These are phyloP conservation scores for Eupithecia inturbata DNA, from an alignment of 2,888 invertebrate species.

Conservation along the genomic window DNA sequence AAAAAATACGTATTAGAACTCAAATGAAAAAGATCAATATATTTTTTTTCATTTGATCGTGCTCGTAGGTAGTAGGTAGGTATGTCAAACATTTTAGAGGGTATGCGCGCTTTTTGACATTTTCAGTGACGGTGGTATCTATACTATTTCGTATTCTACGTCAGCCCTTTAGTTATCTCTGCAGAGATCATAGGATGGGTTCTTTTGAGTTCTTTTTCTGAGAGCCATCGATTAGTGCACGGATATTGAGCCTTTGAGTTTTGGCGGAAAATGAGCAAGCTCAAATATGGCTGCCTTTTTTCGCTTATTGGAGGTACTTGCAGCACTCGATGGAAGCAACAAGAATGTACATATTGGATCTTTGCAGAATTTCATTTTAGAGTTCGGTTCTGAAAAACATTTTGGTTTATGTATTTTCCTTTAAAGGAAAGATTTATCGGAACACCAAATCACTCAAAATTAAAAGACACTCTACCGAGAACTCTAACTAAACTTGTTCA, in stretches of 20 bases:
- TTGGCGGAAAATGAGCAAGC: conserved; percentile 34
- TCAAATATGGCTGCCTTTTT: conserved; percentile 34
- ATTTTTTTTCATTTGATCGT: not conserved
- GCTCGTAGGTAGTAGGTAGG: no score
- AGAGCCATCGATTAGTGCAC: conserved; percentile 59
- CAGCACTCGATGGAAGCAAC: conserved; percentile 14
- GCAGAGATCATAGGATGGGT: conserved; percentile 71
- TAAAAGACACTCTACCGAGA: not conserved
- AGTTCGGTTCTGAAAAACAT: not conserved
- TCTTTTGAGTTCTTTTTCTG: conserved; percentile 65
- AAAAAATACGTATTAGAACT: not conserved
- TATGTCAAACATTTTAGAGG: no score
- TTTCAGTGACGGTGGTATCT: not conserved
- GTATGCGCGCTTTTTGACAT: not conserved
- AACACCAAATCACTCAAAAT: not conserved
- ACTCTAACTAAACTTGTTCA: not conserved
- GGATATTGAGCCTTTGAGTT: conserved; percentile 41
- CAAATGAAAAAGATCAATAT: not conserved
- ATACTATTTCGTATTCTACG: conserved; percentile 17
- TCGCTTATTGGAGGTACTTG: conserved; percentile 32
- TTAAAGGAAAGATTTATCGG: not conserved
- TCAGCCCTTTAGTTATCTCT: conserved; percentile 67
- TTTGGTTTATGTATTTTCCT: not conserved
- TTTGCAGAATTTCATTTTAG: not conserved
- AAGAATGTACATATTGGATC: conserved; percentile 8